Evolutionary conservation across 2,113 vertebrate species (phyloP), one percentile per base, ranked within the genome.

Genomic region (Chloropsis cyanopogon): DNA sequence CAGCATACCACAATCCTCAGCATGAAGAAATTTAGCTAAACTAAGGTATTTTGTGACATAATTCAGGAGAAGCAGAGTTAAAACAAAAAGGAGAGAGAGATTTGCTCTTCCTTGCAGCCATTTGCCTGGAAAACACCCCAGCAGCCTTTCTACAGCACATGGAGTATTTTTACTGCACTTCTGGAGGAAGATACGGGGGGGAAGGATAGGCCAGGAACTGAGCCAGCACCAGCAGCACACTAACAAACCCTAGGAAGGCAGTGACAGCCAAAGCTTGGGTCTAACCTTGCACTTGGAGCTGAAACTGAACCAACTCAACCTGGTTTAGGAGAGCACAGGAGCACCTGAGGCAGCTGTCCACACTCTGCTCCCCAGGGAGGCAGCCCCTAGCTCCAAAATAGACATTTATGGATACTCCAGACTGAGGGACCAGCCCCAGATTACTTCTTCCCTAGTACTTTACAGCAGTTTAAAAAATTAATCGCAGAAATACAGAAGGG

Each of bases 241-340:
- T 17, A 35, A 35, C 6, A 39, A 37, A 28, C 20, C 8, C 33
- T 4, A 24, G 35, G 61, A 76, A 71, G 29, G 13, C 68, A 80
- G 16, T 10, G 7, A 26, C 31, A 83, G 50, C 26, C 46, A 81
- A 35, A 82, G 13, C 31, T 41, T 26, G 28, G 50, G 29, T n/a
- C 54, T 46, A 20, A 63, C 17, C 50, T 82, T 6, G 5, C 8
- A 22, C 13, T 9, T 5, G 6, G 15, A 63, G 50, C 25, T 41
- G 11, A 69, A 71, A 37, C 2, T 2, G 8, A 82, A 44, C 7
- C 66, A 28, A 17, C 31, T 12, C 4, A 1, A 0, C 14, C 24
- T 33, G 20, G 23, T 44, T 7, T 4, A 23, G 66, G 31, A 61
- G 29, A 77, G 29, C 6, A 4, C 64, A 84, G 72, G 29, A 70